phyloP scores from a whole-genome alignment of 2,113 vertebrate genomes.

The Hippocampus barbouri region DNA sequence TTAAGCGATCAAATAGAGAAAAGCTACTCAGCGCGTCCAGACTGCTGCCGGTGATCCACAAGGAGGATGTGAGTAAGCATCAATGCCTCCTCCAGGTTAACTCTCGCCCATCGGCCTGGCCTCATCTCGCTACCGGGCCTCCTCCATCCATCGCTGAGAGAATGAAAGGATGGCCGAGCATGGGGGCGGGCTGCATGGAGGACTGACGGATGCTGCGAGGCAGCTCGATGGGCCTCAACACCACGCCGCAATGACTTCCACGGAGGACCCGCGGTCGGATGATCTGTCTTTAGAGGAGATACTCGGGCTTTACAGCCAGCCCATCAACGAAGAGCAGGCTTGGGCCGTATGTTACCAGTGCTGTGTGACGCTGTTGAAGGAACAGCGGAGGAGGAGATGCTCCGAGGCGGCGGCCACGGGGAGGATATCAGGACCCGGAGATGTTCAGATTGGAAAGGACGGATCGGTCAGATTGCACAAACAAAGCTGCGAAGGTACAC shows the following conservation, averaged over 20 bases:
- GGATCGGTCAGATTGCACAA: constrained; percentile 73
- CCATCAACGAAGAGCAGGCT: constrained; percentile 97
- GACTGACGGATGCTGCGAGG: constrained; percentile 57
- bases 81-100: constrained; percentile 38
- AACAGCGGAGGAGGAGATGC: constrained; percentile 52
- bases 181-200: constrained; percentile 46
- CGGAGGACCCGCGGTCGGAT: constrained; percentile 59
- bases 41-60: neutral
- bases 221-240: constrained; percentile 46
- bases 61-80: constrained; percentile 13
- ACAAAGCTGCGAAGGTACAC: constrained; percentile 56
- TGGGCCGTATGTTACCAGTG: constrained; percentile 97
- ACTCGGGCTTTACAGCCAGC: constrained; percentile 85
- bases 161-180: constrained; percentile 72
- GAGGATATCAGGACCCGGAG: constrained; percentile 67
- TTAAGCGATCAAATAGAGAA: neutral
- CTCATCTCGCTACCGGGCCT: constrained; percentile 34
- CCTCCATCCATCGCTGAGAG: constrained; percentile 40
- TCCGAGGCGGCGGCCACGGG: constrained; percentile 23
- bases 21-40: neutral
- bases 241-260: constrained; percentile 43
- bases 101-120: constrained; percentile 19
- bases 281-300: constrained; percentile 85
- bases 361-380: constrained; percentile 75
- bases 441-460: constrained; percentile 81